These are phyloP conservation scores for Stictocephala bisonia DNA, from an alignment of 2,888 invertebrate species.

Conservation along the genomic window DNA sequence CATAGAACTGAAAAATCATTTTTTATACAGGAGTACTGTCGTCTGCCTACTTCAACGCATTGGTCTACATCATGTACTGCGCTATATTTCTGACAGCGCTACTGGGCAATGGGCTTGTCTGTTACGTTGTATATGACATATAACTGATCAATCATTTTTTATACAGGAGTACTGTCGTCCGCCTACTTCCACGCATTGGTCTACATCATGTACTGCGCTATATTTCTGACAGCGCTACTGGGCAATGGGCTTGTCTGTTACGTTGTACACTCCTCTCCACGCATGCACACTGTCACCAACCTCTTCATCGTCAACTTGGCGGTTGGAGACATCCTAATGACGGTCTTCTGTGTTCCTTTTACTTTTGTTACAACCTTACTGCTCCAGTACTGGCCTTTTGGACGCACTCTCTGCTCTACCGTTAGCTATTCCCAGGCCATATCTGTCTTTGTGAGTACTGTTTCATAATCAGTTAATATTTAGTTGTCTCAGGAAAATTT, in stretches of 20 bases:
- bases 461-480: neutral
- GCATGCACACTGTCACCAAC: constrained; percentile 94
- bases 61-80: constrained; percentile 78
- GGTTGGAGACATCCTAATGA: constrained; percentile 90
- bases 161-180: constrained; percentile 59
- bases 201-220: constrained; percentile 77
- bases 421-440: constrained; percentile 72
- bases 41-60: constrained; percentile 58
- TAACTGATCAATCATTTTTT: no score
- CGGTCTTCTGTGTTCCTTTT: constrained; percentile 90
- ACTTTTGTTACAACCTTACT: constrained; percentile 85
- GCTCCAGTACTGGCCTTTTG: constrained; percentile 91
- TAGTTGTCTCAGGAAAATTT: neutral
- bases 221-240: constrained; percentile 77
- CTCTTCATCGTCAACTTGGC: constrained; percentile 92
- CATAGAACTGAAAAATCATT: no score
- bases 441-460: constrained; percentile 70
- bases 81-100: constrained; percentile 78
- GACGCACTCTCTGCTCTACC: constrained; percentile 80
- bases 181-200: constrained; percentile 65
- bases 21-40: constrained; percentile 62
- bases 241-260: constrained; percentile 88
- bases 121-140: constrained; percentile 93
- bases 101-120: constrained; percentile 82
- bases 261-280: constrained; percentile 83